phyloP scores from a whole-genome alignment of 1,140 invertebrate genomes.

The Sitophilus oryzae region DNA sequence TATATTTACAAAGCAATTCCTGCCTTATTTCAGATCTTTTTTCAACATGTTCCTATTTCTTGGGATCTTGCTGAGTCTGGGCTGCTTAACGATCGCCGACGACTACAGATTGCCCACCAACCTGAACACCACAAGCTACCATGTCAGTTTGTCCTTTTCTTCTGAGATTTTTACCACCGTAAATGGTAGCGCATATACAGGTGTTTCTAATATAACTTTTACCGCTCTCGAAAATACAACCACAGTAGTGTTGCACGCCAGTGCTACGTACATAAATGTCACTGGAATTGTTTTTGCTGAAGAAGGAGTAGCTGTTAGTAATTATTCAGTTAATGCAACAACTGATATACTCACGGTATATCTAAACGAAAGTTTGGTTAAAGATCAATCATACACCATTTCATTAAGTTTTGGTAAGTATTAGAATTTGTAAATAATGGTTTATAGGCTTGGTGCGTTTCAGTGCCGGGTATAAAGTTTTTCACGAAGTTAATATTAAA shows the following conservation, averaged over 20 bases:
- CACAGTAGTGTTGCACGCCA: conserved; percentile 14
- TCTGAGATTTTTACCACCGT: conserved; percentile 11
- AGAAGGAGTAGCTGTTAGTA: neutral
- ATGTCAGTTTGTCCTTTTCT: neutral
- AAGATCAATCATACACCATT: neutral
- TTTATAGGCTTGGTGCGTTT: neutral
- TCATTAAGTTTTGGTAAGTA: conserved; percentile 14
- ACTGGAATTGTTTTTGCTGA: neutral
- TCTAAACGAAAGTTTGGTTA: neutral
- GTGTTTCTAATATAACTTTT: conserved; percentile 9
- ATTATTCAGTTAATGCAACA: conserved; percentile 4
- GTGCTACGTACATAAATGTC: conserved; percentile 3
- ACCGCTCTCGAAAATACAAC: neutral
- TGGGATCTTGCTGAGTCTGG: neutral
- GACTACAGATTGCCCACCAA: conserved; percentile 14
- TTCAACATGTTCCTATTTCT: neutral
- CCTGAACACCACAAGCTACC: conserved; percentile 5
- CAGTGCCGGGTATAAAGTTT: too few relatives aligned
- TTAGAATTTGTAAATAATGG: neutral
- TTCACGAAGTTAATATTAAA: too few relatives aligned
- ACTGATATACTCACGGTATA: conserved; percentile 18
- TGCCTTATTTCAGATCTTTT: too few relatives aligned
- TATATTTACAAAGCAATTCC: too few relatives aligned
- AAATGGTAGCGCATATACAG: conserved; percentile 12
- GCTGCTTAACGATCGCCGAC: neutral